Conservation (phyloP, 1,140 invertebrate species). For the Caenorhabditis brenneri region DNA sequence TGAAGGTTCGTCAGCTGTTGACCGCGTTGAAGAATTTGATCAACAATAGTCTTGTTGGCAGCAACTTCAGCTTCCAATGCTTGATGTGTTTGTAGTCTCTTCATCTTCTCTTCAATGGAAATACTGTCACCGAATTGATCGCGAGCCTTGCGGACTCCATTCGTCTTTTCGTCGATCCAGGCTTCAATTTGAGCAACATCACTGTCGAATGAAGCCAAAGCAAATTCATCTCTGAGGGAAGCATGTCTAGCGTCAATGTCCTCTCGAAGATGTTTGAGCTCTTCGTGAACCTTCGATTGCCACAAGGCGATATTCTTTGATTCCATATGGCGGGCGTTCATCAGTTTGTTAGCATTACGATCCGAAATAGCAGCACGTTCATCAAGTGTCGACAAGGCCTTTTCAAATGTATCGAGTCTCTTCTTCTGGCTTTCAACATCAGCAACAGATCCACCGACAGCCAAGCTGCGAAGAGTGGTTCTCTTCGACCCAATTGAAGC, state of each 20-base stretch:
- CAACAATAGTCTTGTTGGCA: slow-evolving; percentile 85
- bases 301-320: slow-evolving; percentile 72
- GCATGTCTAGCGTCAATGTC: slow-evolving; percentile 77
- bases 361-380: slow-evolving; percentile 73
- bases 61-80: slow-evolving; percentile 84
- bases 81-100: slow-evolving; percentile 94
- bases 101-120: slow-evolving; percentile 77
- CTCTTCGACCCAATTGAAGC: slow-evolving; percentile 87
- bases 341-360: slow-evolving; percentile 65
- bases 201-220: slow-evolving; percentile 87
- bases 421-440: slow-evolving; percentile 79
- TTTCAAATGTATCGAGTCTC: slow-evolving; percentile 78
- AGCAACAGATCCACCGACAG: slow-evolving; percentile 77
- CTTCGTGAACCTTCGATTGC: slow-evolving; percentile 59
- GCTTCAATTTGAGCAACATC: slow-evolving; percentile 77
- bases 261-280: slow-evolving; percentile 77
- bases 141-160: slow-evolving; percentile 81
- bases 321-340: slow-evolving; percentile 72
- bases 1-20: slow-evolving; percentile 47
- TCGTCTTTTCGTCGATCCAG: slow-evolving; percentile 92
- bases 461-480: slow-evolving; percentile 73
- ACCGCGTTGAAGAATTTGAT: slow-evolving; percentile 78
- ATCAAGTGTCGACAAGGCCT: slow-evolving; percentile 75
- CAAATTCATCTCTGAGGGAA: slow-evolving; percentile 80
- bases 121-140: slow-evolving; percentile 68